Evolutionary conservation across 2,888 invertebrate species (phyloP).

Genomic region (Eudasyphora cyanicolor): DNA sequence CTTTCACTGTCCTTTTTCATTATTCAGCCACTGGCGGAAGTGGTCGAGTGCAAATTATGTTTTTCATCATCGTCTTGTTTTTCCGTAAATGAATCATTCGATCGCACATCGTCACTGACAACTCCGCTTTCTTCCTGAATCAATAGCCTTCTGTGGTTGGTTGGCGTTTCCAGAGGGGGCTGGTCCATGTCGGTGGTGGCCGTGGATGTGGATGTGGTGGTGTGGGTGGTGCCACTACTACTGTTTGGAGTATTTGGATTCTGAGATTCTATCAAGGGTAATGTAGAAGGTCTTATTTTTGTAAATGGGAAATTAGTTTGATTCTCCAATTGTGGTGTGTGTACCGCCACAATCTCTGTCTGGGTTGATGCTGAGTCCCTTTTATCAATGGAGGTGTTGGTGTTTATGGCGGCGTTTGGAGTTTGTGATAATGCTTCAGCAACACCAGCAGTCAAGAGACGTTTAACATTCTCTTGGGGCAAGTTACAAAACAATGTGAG

Average conservation of each 20-base stretch:
- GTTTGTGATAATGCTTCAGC: constrained; percentile 69
- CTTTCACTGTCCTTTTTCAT: background rate
- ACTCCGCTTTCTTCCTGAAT: constrained; percentile 54
- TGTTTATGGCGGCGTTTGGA: constrained; percentile 81
- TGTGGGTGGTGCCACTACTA: constrained; percentile 26
- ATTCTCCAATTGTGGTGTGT: constrained; percentile 85
- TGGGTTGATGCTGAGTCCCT: constrained; percentile 83
- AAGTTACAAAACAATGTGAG: constrained; percentile 82
- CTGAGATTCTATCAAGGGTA: constrained; percentile 73
- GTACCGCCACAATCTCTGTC: constrained; percentile 89
- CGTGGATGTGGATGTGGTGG: constrained; percentile 38
- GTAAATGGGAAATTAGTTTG: constrained; percentile 80
- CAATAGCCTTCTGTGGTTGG: constrained; percentile 40
- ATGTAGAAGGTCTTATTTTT: constrained; percentile 77
- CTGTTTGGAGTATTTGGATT: constrained; percentile 61
- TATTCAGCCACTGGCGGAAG: constrained; percentile 53
- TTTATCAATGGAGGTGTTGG: constrained; percentile 76
- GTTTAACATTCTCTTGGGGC: constrained; percentile 77
- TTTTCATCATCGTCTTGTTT: constrained; percentile 69
- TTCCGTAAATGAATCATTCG: constrained; percentile 62
- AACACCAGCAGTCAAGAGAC: constrained; percentile 72
- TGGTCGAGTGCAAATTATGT: constrained; percentile 43
- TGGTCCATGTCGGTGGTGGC: constrained; percentile 44
- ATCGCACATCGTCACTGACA: constrained; percentile 46
- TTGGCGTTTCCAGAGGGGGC: constrained; percentile 43